Percentiles rank a stretch among this genome's conserved stretches.
These are phyloP conservation scores for Punctoribates punctum DNA, from an alignment of 2,888 invertebrate species.

Conservation along the genomic window DNA sequence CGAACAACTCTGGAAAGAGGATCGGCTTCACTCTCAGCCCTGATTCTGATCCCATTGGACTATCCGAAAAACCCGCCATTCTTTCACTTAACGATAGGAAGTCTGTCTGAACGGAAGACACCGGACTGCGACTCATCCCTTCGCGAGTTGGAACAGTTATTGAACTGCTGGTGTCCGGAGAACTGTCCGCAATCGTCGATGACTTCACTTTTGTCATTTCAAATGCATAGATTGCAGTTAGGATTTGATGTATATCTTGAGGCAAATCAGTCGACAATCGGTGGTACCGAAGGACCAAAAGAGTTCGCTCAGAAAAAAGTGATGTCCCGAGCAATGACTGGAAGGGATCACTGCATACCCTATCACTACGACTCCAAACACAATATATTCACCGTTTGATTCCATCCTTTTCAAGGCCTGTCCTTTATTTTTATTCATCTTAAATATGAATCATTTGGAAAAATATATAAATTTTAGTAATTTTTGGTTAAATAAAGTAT, in stretches of 20 bases:
- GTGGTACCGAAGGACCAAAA: conserved; percentile 56
- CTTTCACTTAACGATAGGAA: conserved; percentile 69
- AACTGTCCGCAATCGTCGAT: conserved; percentile 53
- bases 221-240: conserved; percentile 72
- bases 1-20: conserved; percentile 44
- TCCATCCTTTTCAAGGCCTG: background rate
- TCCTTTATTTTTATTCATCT: background rate
- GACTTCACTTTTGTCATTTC: conserved; percentile 66
- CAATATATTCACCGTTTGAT: conserved; percentile 11
- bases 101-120: conserved; percentile 64
- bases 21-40: conserved; percentile 69
- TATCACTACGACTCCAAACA: conserved; percentile 14
- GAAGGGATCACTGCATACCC: conserved; percentile 23
- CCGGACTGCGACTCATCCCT: conserved; percentile 41
- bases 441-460: background rate
- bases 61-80: conserved; percentile 75
- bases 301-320: conserved; percentile 78
- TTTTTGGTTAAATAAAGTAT: no score
- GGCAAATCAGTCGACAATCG: conserved; percentile 59
- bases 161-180: conserved; percentile 62
- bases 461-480: no score
- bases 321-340: conserved; percentile 54
- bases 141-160: conserved; percentile 67
- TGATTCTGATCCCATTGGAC: conserved; percentile 73
- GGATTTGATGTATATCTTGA: conserved; percentile 84